phyloP scores from a whole-genome alignment of 2,113 vertebrate genomes.

The Odocoileus virginianus region DNA sequence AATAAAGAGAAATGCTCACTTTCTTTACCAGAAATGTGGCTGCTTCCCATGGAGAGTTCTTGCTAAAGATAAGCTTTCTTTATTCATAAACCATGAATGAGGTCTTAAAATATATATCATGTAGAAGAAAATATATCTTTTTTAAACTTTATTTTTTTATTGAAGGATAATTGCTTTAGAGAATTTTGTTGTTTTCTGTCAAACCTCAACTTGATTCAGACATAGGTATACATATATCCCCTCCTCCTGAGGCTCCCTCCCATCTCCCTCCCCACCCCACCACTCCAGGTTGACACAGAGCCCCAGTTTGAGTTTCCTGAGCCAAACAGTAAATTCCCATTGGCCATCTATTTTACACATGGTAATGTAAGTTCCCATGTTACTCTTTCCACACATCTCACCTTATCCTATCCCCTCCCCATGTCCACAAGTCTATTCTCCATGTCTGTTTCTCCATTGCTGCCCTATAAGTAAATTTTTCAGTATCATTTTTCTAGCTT shows the following conservation, averaged over 20 bases:
- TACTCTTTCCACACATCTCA: not conserved
- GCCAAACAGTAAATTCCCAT: not conserved
- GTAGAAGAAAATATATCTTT: not conserved
- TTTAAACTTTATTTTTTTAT: not conserved
- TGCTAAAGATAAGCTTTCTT: not conserved
- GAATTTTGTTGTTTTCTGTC: not conserved
- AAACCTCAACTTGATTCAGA: not conserved
- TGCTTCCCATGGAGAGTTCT: not conserved
- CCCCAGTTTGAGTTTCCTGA: not conserved
- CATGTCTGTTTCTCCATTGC: not conserved
- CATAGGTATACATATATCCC: not conserved
- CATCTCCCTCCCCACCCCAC: not conserved
- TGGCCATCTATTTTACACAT: not conserved
- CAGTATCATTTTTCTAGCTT: not conserved
- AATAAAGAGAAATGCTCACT: not conserved
- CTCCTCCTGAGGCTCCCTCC: not conserved
- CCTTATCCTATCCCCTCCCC: not conserved
- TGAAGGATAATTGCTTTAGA: not conserved
- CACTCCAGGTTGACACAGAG: not conserved
- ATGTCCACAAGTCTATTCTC: not conserved
- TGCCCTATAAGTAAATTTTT: not conserved
- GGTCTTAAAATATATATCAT: not conserved
- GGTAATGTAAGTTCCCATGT: not conserved
- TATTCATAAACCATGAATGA: not conserved
- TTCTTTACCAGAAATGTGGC: not conserved